Evolutionary conservation across 2,888 invertebrate species (phyloP), one percentile per base, ranked within the genome.

Genomic region (Pachydiplax longipennis): DNA sequence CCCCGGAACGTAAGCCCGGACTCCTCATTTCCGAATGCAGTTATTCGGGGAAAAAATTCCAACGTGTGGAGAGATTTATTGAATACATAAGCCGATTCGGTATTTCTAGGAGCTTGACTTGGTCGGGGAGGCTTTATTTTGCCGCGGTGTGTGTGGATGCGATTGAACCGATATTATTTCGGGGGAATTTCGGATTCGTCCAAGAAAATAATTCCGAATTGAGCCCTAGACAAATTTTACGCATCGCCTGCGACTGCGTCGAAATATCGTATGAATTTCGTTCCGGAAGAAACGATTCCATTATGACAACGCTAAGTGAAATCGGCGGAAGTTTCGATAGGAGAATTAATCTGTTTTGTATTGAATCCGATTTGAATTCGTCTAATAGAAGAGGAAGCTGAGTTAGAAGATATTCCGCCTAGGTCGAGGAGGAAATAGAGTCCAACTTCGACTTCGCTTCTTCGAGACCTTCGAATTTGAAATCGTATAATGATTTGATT

Each of bases 51-150:
- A n/a, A 87, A 87, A 61, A 37, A 61, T 40, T 15, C 37, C 12
- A 40, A 61, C 61, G 65, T 87, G 61, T 61, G 87, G 61, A n/a
- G 87, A 37, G 87, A 87, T 87, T 87, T 65, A 61, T 37, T 37
- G 18, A 73, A 73, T 73, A 73, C 53, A 18, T 73, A 73, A 73
- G 73, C 73, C 73, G 73, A 73, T 73, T 73, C 73, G 25, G 73
- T 22, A 44, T 87, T 87, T 61, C 58, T 65, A 61, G 87, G 22
- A 37, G 87, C 87, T 37, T 65, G 87, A 61, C 65, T 87, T 22
- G 31, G 73, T 18, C 37, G 61, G 18, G 37, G 61, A 58, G 58
- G 31, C 61, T 31, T 61, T 37, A 87, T 65, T 25, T 87, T n/a
- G 8, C 73, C 31, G 58, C 31, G 35, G 58, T 83, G 13, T 40